A percentile compares a stretch with the other conserved stretches of the same genome.
phyloP scores from a whole-genome alignment of 2,113 vertebrate genomes.

The Serinus canaria region DNA sequence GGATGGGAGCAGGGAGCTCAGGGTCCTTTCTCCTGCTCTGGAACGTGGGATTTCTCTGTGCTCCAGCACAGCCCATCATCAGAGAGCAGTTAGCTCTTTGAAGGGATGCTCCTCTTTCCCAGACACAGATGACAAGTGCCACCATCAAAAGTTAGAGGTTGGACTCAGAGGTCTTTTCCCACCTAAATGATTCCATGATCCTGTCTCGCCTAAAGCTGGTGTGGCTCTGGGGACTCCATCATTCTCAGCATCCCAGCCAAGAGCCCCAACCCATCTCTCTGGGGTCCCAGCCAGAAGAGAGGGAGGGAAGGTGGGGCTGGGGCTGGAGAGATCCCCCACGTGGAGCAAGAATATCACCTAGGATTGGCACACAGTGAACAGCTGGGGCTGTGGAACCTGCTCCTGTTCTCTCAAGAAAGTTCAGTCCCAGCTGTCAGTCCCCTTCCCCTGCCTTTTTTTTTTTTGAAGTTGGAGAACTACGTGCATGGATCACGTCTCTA shows the following conservation, averaged over 20 bases:
- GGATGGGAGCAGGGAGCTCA: neutral
- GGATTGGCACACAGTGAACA: rapidly evolving
- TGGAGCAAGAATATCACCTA: rapidly evolving
- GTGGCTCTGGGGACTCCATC: rapidly evolving
- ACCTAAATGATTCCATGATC: neutral
- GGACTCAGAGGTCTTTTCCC: neutral
- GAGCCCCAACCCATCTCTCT: neutral
- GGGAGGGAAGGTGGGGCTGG: neutral
- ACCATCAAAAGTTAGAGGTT: neutral
- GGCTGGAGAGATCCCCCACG: neutral
- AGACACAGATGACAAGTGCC: neutral
- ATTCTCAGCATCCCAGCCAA: neutral
- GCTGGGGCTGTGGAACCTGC: neutral
- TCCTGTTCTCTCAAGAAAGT: neutral
- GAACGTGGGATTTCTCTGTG: neutral
- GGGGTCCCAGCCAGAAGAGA: neutral
- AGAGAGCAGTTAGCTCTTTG: neutral
- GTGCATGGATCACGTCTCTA: conserved; percentile 44
- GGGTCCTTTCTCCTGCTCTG: neutral
- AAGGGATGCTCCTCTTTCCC: neutral
- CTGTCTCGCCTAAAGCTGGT: neutral
- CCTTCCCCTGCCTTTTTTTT: conserved; percentile 10
- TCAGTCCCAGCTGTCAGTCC: neutral
- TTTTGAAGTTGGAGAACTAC: conserved; percentile 46
- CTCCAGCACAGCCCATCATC: rapidly evolving